Evolutionary conservation across 2,113 vertebrate genomes (phyloP).

Genomic region (Uria aalge): DNA sequence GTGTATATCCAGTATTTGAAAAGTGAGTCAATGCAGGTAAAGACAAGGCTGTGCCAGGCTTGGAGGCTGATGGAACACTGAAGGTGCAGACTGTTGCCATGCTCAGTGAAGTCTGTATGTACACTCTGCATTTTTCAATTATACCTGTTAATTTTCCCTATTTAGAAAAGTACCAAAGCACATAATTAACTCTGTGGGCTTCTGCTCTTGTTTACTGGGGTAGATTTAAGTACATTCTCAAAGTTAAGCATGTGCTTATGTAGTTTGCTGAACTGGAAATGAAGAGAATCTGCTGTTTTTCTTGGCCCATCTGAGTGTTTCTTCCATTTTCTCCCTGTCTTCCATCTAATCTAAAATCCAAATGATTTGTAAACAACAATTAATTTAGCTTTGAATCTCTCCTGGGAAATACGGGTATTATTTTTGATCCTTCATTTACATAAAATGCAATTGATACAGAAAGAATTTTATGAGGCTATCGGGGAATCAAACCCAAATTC

Average conservation of each 20-base stretch:
- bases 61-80: background rate
- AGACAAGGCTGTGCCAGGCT: background rate
- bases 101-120: background rate
- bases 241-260: accelerated
- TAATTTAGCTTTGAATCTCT: background rate
- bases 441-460: background rate
- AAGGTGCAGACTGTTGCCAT: background rate
- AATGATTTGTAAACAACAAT: background rate
- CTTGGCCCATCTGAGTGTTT: background rate
- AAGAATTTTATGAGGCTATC: background rate
- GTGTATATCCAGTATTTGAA: background rate
- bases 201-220: background rate
- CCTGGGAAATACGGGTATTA: background rate
- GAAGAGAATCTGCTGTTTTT: background rate
- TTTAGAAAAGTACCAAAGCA: background rate
- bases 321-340: background rate
- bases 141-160: background rate
- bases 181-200: background rate
- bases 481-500: background rate
- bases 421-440: background rate
- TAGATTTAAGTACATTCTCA: background rate
- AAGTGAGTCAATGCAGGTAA: background rate
- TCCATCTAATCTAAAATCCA: background rate
- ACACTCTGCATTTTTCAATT: background rate
- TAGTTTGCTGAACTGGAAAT: background rate